phyloP scores from a whole-genome alignment of 2,888 invertebrate species.

The Dicycla oo region DNA sequence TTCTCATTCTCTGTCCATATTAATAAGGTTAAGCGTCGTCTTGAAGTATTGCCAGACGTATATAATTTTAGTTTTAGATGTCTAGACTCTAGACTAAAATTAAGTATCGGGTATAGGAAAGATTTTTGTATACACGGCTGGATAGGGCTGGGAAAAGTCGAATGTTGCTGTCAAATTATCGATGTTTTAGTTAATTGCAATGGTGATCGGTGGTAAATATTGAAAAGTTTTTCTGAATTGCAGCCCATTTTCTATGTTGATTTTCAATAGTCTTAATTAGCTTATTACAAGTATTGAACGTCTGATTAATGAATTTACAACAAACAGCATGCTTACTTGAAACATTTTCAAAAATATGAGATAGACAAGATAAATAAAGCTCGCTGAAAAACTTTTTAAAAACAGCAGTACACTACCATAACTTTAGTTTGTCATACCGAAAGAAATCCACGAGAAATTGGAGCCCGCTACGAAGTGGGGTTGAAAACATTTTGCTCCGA shows the following conservation, averaged over 20 bases:
- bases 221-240: not conserved
- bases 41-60: constrained; percentile 65
- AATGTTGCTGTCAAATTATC: not conserved
- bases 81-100: constrained; percentile 60
- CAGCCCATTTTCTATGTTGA: too few relatives aligned
- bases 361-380: constrained; percentile 18
- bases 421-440: constrained; percentile 58
- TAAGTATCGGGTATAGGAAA: constrained; percentile 53
- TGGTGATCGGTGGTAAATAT: not conserved
- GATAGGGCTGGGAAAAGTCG: constrained; percentile 30
- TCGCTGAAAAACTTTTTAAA: constrained; percentile 37
- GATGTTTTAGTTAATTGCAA: constrained; percentile 4
- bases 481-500: constrained; percentile 63
- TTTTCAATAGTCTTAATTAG: not conserved
- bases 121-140: constrained; percentile 45
- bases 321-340: not conserved
- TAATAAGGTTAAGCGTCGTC: constrained; percentile 63
- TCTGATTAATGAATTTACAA: not conserved
- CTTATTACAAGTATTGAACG: not conserved
- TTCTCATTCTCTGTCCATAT: constrained; percentile 41
- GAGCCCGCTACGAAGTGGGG: constrained; percentile 47
- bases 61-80: constrained; percentile 59
- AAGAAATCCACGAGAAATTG: constrained; percentile 63
- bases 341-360: constrained; percentile 6
- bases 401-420: constrained; percentile 58